These are phyloP conservation scores for Nomada ferruginata DNA, from an alignment of 2,888 invertebrate genomes.

Conservation along the genomic window DNA sequence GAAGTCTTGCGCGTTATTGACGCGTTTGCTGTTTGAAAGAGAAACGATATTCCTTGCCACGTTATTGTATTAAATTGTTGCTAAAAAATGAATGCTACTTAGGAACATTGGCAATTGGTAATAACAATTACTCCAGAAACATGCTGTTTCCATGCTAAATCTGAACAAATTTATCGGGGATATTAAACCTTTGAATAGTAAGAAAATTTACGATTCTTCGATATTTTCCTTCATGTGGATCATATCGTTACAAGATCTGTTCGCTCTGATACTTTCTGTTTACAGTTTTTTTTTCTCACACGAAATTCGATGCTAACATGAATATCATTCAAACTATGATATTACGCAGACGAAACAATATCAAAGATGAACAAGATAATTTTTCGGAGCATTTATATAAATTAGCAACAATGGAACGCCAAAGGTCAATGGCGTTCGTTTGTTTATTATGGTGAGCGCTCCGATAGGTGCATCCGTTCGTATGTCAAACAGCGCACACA, in stretches of 20 bases:
- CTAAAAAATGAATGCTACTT: no score
- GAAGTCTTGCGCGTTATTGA: no score
- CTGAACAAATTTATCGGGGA: background rate
- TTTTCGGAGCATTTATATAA: constrained; percentile 7
- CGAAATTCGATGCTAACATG: background rate
- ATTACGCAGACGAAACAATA: background rate
- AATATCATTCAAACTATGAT: background rate
- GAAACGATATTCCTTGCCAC: background rate
- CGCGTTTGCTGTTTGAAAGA: background rate
- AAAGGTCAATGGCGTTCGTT: constrained; percentile 74
- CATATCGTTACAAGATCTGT: background rate
- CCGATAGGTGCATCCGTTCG: constrained; percentile 62
- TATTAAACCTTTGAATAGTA: background rate
- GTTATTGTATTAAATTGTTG: no score
- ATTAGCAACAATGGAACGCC: constrained; percentile 40
- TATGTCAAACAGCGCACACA: constrained; percentile 61
- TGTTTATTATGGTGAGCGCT: constrained; percentile 72
- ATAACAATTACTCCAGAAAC: background rate
- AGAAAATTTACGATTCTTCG: background rate
- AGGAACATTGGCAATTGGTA: no score
- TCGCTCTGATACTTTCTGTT: constrained; percentile 22
- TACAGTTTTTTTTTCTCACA: constrained; percentile 1
- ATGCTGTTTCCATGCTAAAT: background rate
- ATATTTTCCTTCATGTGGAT: background rate
- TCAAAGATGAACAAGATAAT: background rate